Conservation (phyloP, 2,113 vertebrate genomes). For the Aphyosemion australe region DNA sequence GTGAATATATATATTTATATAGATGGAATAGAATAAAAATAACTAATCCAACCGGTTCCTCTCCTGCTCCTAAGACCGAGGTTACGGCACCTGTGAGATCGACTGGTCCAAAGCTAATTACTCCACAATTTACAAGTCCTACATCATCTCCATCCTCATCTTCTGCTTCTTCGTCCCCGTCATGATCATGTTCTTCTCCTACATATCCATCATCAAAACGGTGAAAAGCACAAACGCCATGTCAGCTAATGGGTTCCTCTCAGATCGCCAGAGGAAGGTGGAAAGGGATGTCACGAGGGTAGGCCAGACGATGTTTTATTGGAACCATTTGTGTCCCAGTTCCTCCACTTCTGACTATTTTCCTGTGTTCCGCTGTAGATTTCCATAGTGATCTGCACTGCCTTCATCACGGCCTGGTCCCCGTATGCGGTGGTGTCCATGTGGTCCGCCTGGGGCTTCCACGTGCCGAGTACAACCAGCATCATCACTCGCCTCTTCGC, state of each 20-base stretch:
- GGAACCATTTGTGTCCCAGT: background rate
- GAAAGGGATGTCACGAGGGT: slow-evolving; percentile 84
- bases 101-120: slow-evolving; percentile 91
- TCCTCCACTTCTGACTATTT: slow-evolving; percentile 41
- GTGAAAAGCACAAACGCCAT: slow-evolving; percentile 85
- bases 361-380: slow-evolving; percentile 69
- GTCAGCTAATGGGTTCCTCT: slow-evolving; percentile 78
- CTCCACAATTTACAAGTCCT: slow-evolving; percentile 88
- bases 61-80: slow-evolving; percentile 72
- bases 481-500: slow-evolving; percentile 83
- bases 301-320: slow-evolving; percentile 21
- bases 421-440: slow-evolving; percentile 87
- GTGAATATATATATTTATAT: background rate
- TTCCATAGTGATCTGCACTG: slow-evolving; percentile 84
- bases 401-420: slow-evolving; percentile 85
- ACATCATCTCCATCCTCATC: slow-evolving; percentile 85
- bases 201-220: slow-evolving; percentile 84
- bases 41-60: slow-evolving; percentile 4
- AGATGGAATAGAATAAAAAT: background rate
- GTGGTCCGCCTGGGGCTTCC: slow-evolving; percentile 82
- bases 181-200: slow-evolving; percentile 82
- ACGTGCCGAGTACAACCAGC: slow-evolving; percentile 81
- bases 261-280: slow-evolving; percentile 79
- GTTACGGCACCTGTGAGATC: slow-evolving; percentile 86
- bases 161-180: slow-evolving; percentile 86